phyloP scores from a whole-genome alignment of 2,797 vertebrate genomes.

The Melanotaenia boesemani region DNA sequence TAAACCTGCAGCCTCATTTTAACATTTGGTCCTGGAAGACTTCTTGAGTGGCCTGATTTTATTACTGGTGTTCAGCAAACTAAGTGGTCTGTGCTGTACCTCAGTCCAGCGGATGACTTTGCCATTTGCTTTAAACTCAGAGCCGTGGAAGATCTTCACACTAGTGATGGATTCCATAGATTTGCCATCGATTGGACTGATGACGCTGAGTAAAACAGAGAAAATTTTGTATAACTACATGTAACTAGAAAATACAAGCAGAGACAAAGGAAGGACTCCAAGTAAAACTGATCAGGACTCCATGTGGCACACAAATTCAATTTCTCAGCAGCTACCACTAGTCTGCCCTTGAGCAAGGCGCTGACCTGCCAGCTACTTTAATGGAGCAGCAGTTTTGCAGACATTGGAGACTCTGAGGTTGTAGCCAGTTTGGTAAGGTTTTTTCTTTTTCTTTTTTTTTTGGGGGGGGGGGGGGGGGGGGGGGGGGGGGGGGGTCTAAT shows the following conservation, averaged over 20 bases:
- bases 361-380: too few species aligned
- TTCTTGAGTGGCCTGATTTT: background rate
- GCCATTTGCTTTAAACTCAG: constrained; percentile 96
- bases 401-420: background rate
- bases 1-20: constrained; percentile 3
- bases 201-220: constrained; percentile 80
- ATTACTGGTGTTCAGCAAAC: background rate
- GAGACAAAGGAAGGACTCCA: background rate
- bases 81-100: constrained; percentile 73
- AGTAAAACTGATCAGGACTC: background rate
- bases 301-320: background rate
- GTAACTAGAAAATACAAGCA: background rate
- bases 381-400: background rate
- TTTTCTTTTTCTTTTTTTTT: background rate
- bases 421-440: background rate
- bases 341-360: too few species aligned
- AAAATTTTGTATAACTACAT: background rate
- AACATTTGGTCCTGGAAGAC: constrained; percentile 6
- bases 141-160: constrained; percentile 97
- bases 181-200: constrained; percentile 96
- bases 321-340: too few species aligned
- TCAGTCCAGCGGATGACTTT: constrained; percentile 99
- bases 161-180: constrained; percentile 97
- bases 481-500: background rate
- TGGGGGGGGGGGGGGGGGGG: background rate